These are phyloP conservation scores for Saccostrea glomerata DNA, from an alignment of 1,140 invertebrate genomes.

Conservation along the genomic window DNA sequence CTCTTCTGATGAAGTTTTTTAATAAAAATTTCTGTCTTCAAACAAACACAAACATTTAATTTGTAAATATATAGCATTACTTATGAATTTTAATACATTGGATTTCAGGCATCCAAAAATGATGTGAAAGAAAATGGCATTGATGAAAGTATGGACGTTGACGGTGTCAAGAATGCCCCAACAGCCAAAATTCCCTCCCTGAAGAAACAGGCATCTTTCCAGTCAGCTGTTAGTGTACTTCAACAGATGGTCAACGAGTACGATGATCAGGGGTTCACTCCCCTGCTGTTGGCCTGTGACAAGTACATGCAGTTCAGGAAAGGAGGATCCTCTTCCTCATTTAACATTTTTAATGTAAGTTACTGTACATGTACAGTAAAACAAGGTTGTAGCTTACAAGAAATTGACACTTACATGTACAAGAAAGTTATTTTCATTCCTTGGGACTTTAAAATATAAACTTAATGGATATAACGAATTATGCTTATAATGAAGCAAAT, in stretches of 20 bases:
- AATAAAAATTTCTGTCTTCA: no score
- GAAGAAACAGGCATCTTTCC: conserved; percentile 50
- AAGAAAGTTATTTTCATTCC: no score
- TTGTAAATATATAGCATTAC: no score
- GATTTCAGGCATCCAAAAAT: conserved; percentile 30
- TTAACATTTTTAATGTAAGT: no score
- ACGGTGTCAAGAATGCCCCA: conserved; percentile 42
- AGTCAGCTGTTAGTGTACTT: conserved; percentile 56
- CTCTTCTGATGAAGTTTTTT: no score
- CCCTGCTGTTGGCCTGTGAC: conserved; percentile 74
- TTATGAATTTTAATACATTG: neutral
- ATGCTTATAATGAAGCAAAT: no score
- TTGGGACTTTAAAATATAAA: no score
- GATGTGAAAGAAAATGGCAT: conserved; percentile 57
- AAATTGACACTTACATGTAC: no score
- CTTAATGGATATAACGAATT: no score
- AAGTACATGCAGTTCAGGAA: conserved; percentile 59
- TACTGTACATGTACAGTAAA: no score
- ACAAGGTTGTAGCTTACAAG: no score
- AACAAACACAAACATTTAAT: no score
- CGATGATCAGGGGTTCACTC: conserved; percentile 77
- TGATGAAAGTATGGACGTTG: conserved; percentile 62
- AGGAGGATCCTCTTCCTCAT: neutral
- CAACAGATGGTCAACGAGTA: conserved; percentile 75
- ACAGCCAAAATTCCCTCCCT: conserved; percentile 40